Base-by-base conservation (phyloP, 2,888 invertebrate species). In the Netelia inedita region DNA sequence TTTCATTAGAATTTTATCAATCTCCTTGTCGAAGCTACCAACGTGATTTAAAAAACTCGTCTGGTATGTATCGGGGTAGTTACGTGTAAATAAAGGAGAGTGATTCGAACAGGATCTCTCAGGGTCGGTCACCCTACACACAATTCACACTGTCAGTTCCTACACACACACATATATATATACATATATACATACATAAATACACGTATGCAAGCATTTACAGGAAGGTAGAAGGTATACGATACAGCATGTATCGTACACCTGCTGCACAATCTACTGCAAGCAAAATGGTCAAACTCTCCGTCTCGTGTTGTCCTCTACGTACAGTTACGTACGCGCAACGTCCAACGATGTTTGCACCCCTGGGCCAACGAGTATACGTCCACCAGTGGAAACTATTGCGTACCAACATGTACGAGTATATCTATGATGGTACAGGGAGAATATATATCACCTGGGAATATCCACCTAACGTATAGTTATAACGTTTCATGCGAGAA, bases 331-430 rank as follows among this genome's bases (percentile, higher is more conserved):
- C 65, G 19, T 21, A 19, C 16, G 19, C 43, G 10, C 57, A 46
- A 16, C 8, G 57, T 68, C 41, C 57, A 16, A 68, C 57, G 68
- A 43, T 82, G 66, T 76, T 76, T 76, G 76, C 46, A 23, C 65
- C 76, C 76, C 57, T 53, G 72, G 76, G 72, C 76, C 76, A 43
- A 59, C 55, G 79, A 74, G 41, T 81, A 75, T 76, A 80, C 71
- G 63, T 71, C 55, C 55, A 46, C 57, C 3, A 66, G 16, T 23
- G 21, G 66, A 68, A 65, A 65, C 35, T 35, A 41, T 19, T 59
- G 41, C 19, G 19, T n/a, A 65, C 35, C 50, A 16, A 35, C n/a
- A n/a, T n/a, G n/a, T n/a, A 10, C 35, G 19, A 43, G n/a, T 41
- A 41, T 53, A 53, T 6, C 65, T 55, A 35, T 50, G 23, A 65